Conservation (phyloP, 2,797 vertebrate species). For the Carapus acus region DNA sequence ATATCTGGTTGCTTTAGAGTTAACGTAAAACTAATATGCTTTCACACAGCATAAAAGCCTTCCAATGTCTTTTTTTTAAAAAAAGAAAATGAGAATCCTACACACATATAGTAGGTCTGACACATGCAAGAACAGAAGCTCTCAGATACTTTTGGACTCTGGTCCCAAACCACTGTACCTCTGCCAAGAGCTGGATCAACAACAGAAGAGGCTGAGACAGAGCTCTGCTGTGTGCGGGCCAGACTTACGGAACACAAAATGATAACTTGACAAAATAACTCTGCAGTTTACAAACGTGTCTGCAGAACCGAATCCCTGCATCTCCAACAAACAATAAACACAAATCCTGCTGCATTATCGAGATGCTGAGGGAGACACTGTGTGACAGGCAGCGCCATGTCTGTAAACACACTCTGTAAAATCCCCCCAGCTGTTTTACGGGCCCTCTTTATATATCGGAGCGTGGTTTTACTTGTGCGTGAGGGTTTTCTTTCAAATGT, state of each 20-base stretch:
- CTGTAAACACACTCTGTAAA: constrained; percentile 3
- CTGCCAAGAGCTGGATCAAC: constrained; percentile 28
- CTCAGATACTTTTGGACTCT: not conserved
- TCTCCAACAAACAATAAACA: too few relatives aligned
- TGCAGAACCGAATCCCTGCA: too few relatives aligned
- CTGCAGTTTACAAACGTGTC: not conserved
- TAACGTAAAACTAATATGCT: too few relatives aligned
- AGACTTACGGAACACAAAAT: constrained; percentile 19
- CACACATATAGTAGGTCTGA: constrained; percentile 1
- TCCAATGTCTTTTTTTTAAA: too few relatives aligned
- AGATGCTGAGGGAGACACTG: not conserved
- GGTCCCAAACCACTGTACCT: constrained; percentile 9
- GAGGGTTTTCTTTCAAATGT: constrained; percentile 4
- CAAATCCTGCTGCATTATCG: not conserved
- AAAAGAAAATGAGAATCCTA: too few relatives aligned
- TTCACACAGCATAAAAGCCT: too few relatives aligned
- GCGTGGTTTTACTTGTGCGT: constrained; percentile 1
- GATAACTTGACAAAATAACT: constrained; percentile 11
- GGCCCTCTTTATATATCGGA: constrained; percentile 14
- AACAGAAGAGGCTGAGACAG: constrained; percentile 21
- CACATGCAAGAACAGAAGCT: constrained; percentile 25
- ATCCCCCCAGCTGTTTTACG: constrained; percentile 19
- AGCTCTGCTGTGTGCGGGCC: constrained; percentile 6
- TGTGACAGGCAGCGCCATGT: not conserved
- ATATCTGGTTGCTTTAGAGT: too few relatives aligned